phyloP scores from a whole-genome alignment of 23 tunicate species.

The Oikopleura albicans region DNA sequence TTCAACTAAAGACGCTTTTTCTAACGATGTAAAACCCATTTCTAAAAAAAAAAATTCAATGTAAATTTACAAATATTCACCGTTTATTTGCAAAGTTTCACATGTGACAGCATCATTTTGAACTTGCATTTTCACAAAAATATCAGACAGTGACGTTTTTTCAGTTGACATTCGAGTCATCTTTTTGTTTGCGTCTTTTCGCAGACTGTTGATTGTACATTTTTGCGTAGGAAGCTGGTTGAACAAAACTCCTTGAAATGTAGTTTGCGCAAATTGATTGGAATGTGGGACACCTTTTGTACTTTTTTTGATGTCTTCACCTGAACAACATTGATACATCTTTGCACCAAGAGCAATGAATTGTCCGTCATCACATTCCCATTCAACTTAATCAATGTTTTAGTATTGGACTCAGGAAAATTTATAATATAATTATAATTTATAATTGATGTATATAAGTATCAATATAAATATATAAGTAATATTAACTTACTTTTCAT shows the following conservation, averaged over 20 bases:
- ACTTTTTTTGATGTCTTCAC: background rate
- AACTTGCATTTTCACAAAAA: slow-evolving; percentile 10
- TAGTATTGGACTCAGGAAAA: too few relatives aligned
- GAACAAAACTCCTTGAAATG: background rate
- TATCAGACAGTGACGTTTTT: background rate
- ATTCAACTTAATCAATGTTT: background rate
- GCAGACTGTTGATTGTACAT: background rate
- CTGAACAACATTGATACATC: background rate
- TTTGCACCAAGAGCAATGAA: background rate
- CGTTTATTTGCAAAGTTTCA: background rate
- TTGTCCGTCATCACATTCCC: background rate
- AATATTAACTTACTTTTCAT: background rate
- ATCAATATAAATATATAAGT: too few relatives aligned
- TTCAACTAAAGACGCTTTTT: background rate
- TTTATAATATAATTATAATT: too few relatives aligned
- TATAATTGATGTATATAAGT: too few relatives aligned
- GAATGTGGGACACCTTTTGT: slow-evolving; percentile 13
- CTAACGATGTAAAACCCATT: background rate
- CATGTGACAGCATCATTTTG: background rate
- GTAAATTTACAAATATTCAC: background rate
- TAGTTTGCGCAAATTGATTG: background rate
- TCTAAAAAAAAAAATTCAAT: background rate
- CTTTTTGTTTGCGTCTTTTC: background rate
- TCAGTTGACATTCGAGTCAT: background rate
- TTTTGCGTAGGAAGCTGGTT: background rate